Percentiles rank a stretch among this genome's conserved stretches.
phyloP scores from a whole-genome alignment of 2,113 vertebrate species.

The Nycticorax nycticorax region DNA sequence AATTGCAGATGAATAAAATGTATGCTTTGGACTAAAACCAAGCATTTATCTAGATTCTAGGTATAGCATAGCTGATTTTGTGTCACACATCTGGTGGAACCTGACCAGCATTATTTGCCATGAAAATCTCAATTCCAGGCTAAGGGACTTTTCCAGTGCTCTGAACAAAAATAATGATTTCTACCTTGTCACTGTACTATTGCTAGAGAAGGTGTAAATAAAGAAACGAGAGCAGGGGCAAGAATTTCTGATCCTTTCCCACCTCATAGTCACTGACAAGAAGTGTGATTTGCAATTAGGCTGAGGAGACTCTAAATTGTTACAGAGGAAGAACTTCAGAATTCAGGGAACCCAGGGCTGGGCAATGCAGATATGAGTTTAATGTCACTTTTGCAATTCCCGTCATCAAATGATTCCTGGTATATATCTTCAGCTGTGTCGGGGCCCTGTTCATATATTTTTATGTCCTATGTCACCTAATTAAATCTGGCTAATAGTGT shows the following conservation, averaged over 20 bases:
- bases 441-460: neutral
- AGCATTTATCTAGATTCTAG: neutral
- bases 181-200: neutral
- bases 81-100: neutral
- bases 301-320: neutral
- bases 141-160: neutral
- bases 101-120: neutral
- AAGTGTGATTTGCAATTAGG: neutral
- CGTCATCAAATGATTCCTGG: neutral
- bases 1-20: neutral
- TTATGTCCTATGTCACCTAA: neutral
- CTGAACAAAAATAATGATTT: neutral
- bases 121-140: neutral
- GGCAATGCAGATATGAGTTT: neutral
- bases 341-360: neutral
- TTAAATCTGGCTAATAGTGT: neutral
- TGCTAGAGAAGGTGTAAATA: neutral
- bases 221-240: neutral
- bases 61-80: neutral
- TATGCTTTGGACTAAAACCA: neutral
- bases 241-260: neutral
- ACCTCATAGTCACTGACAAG: neutral
- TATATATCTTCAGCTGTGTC: neutral
- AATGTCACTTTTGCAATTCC: neutral
- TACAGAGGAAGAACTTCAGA: neutral